phyloP scores from a whole-genome alignment of 2,888 invertebrate species.

The Apocheima hispidaria region DNA sequence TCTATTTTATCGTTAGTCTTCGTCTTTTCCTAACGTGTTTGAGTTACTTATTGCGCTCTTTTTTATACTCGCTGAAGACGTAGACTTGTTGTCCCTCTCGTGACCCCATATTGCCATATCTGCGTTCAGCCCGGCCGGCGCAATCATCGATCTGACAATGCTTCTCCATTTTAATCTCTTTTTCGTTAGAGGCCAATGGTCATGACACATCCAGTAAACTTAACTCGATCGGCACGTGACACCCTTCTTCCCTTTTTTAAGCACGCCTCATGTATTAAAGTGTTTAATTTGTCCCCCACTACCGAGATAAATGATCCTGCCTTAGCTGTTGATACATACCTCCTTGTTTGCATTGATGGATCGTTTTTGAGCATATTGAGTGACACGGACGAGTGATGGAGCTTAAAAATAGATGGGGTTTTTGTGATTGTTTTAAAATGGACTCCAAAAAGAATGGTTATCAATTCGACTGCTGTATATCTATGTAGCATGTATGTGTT shows the following conservation, averaged over 20 bases:
- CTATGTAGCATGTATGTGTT: too few species aligned
- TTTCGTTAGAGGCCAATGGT: neutral
- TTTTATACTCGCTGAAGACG: too few species aligned
- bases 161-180: neutral
- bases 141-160: too few species aligned
- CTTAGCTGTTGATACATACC: slow-evolving; percentile 58
- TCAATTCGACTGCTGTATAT: too few species aligned
- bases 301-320: slow-evolving; percentile 69
- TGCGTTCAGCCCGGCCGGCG: too few species aligned
- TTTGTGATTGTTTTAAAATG: neutral
- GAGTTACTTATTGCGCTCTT: too few species aligned
- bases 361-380: slow-evolving; percentile 65
- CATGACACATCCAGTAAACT: slow-evolving; percentile 47
- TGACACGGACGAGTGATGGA: slow-evolving; percentile 64
- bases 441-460: neutral
- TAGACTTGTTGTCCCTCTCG: too few species aligned
- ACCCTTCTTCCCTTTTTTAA: slow-evolving; percentile 67
- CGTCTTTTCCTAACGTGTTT: too few species aligned
- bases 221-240: slow-evolving; percentile 46
- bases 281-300: slow-evolving; percentile 82
- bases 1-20: too few species aligned
- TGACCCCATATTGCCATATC: too few species aligned
- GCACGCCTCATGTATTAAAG: slow-evolving; percentile 83
- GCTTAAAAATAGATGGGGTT: slow-evolving; percentile 21
- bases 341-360: slow-evolving; percentile 64